A percentile compares a stretch with the other conserved stretches of the same genome.
These are phyloP conservation scores for Cataglyphis rosenhaueri DNA, from an alignment of 2,888 invertebrate genomes.

Conservation along the genomic window DNA sequence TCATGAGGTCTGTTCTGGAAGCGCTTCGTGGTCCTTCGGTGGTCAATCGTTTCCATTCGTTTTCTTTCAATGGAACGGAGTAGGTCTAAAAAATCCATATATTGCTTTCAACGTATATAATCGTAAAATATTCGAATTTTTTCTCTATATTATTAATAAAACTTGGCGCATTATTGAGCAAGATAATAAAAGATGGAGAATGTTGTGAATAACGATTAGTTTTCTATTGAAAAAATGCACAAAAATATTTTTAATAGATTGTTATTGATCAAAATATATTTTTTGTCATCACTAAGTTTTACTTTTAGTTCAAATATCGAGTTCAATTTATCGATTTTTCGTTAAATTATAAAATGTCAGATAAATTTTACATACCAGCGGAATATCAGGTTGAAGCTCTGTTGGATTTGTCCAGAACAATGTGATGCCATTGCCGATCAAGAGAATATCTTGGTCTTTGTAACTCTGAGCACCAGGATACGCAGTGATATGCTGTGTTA, in stretches of 20 bases:
- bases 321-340: background rate
- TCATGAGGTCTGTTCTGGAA: constrained; percentile 93
- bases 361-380: constrained; percentile 86
- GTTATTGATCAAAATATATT: background rate
- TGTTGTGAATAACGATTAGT: background rate
- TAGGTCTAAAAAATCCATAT: constrained; percentile 85
- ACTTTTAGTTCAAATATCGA: background rate
- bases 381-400: constrained; percentile 87
- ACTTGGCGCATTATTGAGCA: background rate
- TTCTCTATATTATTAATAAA: background rate
- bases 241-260: background rate
- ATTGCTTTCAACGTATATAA: constrained; percentile 11
- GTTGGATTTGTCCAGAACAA: constrained; percentile 91
- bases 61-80: constrained; percentile 89
- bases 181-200: background rate
- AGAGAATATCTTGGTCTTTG: constrained; percentile 93
- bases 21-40: constrained; percentile 87
- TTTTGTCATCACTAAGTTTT: background rate
- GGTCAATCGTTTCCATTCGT: constrained; percentile 89
- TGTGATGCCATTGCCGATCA: constrained; percentile 92
- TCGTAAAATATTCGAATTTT: constrained; percentile 13
- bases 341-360: background rate
- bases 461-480: constrained; percentile 86
- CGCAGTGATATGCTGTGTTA: constrained; percentile 90
- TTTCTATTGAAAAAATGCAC: background rate